A percentile compares a stretch with the other conserved stretches of the same genome.
Evolutionary conservation across 1,140 invertebrate species (phyloP).

Genomic region (Heliconius nattereri): DNA sequence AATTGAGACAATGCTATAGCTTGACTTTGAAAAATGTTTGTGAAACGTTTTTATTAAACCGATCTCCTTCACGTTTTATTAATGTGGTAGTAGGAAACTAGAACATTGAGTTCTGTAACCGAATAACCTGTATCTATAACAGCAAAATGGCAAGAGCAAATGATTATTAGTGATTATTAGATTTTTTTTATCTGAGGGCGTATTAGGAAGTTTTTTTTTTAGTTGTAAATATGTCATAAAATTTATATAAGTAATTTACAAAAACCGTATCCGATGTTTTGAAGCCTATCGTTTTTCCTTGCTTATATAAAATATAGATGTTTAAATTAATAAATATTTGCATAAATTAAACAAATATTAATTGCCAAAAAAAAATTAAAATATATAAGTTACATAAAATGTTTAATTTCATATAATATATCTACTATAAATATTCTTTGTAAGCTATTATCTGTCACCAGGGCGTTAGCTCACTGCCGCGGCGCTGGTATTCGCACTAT

Average conservation of each 20-base stretch:
- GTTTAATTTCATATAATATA: neutral
- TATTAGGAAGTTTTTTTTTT: no score
- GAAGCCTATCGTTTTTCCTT: neutral
- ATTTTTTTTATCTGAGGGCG: no score
- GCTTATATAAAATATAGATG: neutral
- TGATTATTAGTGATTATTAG: no score
- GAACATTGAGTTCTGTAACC: no score
- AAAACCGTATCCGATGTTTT: neutral
- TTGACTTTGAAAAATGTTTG: no score
- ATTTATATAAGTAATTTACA: neutral
- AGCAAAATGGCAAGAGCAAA: no score
- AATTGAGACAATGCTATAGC: no score
- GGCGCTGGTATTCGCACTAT: slow-evolving; percentile 61
- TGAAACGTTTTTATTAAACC: no score
- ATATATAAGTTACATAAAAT: neutral
- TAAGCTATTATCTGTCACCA: slow-evolving; percentile 46
- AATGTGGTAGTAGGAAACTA: no score
- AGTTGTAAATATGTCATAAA: neutral
- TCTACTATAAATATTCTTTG: slow-evolving; percentile 47
- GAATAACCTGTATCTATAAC: no score
- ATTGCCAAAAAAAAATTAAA: neutral
- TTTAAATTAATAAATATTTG: neutral
- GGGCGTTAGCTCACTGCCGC: slow-evolving; percentile 55
- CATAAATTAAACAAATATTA: neutral
- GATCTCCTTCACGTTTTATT: no score